Evolutionary conservation across 1,140 invertebrate genomes (phyloP).

Genomic region (Tenebrio molitor): DNA sequence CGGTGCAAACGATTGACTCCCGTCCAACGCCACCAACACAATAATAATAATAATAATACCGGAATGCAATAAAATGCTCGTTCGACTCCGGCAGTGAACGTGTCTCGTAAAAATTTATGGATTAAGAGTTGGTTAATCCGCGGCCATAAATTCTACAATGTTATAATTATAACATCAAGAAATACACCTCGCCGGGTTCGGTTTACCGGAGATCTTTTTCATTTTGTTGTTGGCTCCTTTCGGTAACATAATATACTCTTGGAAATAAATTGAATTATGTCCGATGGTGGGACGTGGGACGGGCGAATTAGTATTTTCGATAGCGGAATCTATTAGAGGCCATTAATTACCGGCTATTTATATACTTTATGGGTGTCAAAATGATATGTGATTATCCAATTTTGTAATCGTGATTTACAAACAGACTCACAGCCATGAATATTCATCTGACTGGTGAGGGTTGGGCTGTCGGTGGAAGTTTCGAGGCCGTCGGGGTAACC

Average conservation of each 20-base stretch:
- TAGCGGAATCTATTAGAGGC: not conserved
- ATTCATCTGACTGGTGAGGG: too few species aligned
- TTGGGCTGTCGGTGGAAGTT: too few species aligned
- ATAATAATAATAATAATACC: not conserved
- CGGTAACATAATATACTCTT: not conserved
- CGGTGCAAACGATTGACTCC: too few species aligned
- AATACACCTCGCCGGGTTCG: not conserved
- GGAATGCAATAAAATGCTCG: not conserved
- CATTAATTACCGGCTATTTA: not conserved
- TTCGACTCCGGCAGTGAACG: not conserved
- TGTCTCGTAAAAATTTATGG: not conserved
- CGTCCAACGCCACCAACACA: too few species aligned
- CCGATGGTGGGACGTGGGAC: not conserved
- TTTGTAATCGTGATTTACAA: too few species aligned
- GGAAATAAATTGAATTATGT: not conserved
- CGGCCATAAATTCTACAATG: not conserved
- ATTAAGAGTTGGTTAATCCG: not conserved
- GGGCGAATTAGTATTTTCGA: not conserved
- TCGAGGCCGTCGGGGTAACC: too few species aligned
- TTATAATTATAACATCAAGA: not conserved
- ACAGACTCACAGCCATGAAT: too few species aligned
- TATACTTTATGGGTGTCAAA: not conserved
- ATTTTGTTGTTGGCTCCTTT: too few species aligned
- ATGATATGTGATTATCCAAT: too few species aligned
- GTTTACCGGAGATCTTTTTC: not conserved